Conservation (phyloP, 2,888 invertebrate species). For the Caenorhabditis sp. region DNA sequence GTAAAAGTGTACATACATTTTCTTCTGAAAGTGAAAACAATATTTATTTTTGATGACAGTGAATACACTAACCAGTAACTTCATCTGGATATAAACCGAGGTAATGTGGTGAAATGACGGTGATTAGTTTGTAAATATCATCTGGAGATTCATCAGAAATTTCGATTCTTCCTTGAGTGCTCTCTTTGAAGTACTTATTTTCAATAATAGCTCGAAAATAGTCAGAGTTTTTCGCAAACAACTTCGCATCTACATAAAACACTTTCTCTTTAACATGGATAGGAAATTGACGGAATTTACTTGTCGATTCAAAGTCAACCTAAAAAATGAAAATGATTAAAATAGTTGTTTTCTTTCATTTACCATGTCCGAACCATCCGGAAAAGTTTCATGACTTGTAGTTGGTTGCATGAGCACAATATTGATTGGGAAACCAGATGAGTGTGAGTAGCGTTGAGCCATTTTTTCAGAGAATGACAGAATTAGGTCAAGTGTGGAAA, state of each 20-base stretch:
- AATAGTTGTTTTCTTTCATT: neutral
- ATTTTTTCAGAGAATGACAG: neutral
- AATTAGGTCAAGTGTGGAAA: neutral
- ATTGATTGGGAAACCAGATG: constrained; percentile 23
- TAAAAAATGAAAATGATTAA: constrained; percentile 7
- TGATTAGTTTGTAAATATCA: constrained; percentile 29
- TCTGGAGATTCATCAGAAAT: constrained; percentile 31
- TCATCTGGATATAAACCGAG: constrained; percentile 33
- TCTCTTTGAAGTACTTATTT: constrained; percentile 26
- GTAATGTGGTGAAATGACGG: constrained; percentile 28
- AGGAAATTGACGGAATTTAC: constrained; percentile 21
- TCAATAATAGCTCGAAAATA: constrained; percentile 28
- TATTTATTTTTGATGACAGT: neutral
- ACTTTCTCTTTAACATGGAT: constrained; percentile 18
- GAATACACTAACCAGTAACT: constrained; percentile 13
- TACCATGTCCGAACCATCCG: constrained; percentile 29
- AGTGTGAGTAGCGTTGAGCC: neutral
- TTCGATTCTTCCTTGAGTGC: constrained; percentile 8
- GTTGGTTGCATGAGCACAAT: constrained; percentile 37
- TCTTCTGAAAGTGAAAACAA: constrained; percentile 17
- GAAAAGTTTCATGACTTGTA: constrained; percentile 33
- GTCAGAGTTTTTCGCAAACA: constrained; percentile 34
- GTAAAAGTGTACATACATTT: constrained; percentile 31
- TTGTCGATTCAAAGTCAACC: constrained; percentile 35
- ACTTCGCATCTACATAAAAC: constrained; percentile 23